These are phyloP conservation scores for Varroa destructor DNA, from an alignment of 1,140 invertebrate species.

Conservation along the genomic window DNA sequence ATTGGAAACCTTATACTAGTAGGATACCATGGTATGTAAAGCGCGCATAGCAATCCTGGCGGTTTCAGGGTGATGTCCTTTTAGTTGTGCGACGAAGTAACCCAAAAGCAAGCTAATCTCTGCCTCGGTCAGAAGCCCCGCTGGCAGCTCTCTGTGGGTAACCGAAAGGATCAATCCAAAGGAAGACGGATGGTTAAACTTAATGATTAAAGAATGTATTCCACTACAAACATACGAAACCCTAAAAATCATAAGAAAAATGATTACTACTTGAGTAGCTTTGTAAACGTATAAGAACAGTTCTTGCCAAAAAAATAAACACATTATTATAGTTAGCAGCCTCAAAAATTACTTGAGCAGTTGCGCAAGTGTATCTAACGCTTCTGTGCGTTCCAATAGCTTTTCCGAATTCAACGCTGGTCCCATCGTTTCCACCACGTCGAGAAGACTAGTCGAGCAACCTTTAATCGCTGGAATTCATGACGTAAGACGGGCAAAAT, in stretches of 20 bases:
- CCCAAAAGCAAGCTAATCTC: not conserved
- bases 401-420: slow-evolving; percentile 3
- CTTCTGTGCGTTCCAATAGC: not conserved
- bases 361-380: slow-evolving; percentile 8
- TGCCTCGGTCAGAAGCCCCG: not conserved
- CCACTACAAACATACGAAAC: too few relatives aligned
- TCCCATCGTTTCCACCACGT: slow-evolving; percentile 11
- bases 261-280: too few relatives aligned
- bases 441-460: not conserved
- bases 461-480: not conserved
- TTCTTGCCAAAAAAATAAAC: too few relatives aligned
- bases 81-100: slow-evolving; percentile 12
- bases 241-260: too few relatives aligned
- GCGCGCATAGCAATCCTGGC: slow-evolving; percentile 7
- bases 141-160: not conserved
- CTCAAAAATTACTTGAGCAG: not conserved
- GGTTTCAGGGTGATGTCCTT: slow-evolving; percentile 9
- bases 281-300: too few relatives aligned
- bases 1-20: too few relatives aligned
- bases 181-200: too few relatives aligned
- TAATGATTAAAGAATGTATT: too few relatives aligned
- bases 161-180: too few relatives aligned
- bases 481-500: not conserved
- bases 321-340: too few relatives aligned
- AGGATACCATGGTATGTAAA: not conserved